Base-by-base conservation (phyloP, 2,888 invertebrate species). In the Unio pictorum region DNA sequence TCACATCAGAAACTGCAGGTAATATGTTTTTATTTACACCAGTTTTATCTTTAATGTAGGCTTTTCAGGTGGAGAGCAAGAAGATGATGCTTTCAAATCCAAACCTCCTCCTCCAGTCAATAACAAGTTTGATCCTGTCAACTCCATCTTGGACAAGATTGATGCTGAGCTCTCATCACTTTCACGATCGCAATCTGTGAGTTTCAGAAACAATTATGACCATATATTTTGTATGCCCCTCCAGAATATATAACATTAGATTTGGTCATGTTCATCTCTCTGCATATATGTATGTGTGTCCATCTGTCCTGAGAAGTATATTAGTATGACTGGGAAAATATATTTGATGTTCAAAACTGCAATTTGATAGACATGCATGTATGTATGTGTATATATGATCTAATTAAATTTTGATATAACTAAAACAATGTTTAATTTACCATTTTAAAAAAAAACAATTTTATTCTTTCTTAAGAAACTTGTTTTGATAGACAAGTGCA, bases 151-250 rank as follows among this genome's bases (percentile, higher is more conserved):
- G 59, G 84, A 84, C 75, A 86, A 81, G 73, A 86, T 86, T 28
- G 86, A 86, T 74, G 84, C 85, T 1, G 84, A 86, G 67, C 72
- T 86, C 8, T 79, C 75, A 4, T 78, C 82, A 28, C 77, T 86
- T 60, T 73, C 76, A 23, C 68, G 74, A 68, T 81, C 81, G 64
- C 81, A 81, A 64, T 77, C 74, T 18, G 79, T 79, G 69, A 68
- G 74, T 61, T 54, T 4, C 20, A 20, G 20, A 17, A 61, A 61
- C 30, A 28, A 30, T 20, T 28, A 61, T 61, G 17, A 61, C n/a
- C 18, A 26, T 26, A 61, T 26, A 30, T 7, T 61, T 61, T 61
- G 61, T 61, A 61, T 61, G n/a, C 26, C 28, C 6, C 34, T 7
- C 7, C 34, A 34, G 7, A 1, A 34, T 34, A 8, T 34, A 34